Conservation (phyloP, 2,113 vertebrate genomes). For the Setophaga coronata region DNA sequence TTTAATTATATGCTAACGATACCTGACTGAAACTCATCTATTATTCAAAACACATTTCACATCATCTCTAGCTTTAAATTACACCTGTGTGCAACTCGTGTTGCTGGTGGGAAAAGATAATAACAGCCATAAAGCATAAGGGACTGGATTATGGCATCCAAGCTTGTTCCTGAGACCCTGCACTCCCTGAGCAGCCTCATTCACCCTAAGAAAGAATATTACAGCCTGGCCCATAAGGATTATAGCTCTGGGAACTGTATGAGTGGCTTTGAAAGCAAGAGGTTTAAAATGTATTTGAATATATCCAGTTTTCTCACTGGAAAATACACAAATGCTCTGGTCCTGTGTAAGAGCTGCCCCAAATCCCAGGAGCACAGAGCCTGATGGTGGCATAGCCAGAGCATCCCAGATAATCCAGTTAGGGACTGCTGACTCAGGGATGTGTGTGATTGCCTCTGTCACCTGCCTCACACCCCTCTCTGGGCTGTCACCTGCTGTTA, state of each 20-base stretch:
- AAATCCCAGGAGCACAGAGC: fast-evolving
- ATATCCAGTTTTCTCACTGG: neutral
- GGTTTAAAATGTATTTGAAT: neutral
- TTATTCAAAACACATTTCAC: constrained; percentile 23
- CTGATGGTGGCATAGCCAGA: neutral
- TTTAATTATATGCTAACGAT: constrained; percentile 20
- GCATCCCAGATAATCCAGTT: neutral
- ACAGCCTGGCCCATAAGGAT: neutral
- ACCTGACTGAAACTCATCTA: neutral
- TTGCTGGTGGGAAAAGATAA: neutral
- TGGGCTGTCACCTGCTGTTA: neutral
- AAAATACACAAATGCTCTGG: neutral
- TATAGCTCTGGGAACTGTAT: neutral
- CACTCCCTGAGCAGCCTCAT: neutral
- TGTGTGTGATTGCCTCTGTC: neutral
- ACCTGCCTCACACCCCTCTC: neutral
- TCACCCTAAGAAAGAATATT: neutral
- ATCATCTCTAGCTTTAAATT: neutral
- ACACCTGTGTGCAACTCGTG: constrained; percentile 19
- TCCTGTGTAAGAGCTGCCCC: too few species aligned
- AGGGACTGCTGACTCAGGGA: neutral
- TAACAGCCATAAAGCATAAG: neutral
- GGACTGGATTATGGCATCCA: neutral
- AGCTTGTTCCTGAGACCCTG: neutral
- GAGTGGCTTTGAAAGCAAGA: neutral